Base-by-base conservation (phyloP, 2,888 invertebrate genomes). In the Conops quadrifasciatus region DNA sequence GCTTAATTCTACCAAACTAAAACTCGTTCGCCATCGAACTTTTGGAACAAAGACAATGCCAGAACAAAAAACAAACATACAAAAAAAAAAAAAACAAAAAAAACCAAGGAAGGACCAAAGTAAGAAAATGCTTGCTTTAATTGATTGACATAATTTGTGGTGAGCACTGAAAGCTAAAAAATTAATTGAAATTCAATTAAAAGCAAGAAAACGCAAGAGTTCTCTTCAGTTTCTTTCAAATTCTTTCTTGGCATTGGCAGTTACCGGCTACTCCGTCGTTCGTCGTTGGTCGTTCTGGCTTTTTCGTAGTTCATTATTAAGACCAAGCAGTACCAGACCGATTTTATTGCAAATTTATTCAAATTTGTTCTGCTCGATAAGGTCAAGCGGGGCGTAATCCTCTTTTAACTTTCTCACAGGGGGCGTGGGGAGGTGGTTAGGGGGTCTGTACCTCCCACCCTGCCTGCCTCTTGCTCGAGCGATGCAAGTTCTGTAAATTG, bases 131-230 rank as follows among this genome's bases (percentile, higher is more conserved):
- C 21, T 9, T 60, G 47, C 36, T 51, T 60, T 68, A 68, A 68
- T 68, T 68, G 62, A 68, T 68, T 26, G 60, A 68, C 60, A 49
- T 68, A 49, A 51, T 68, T 68, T 68, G 51, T 60, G 62, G 30
- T 60, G 21, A 28, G 49, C 43, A 45, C 47, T n/a, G 21, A 67
- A 58, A 58, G 21, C 21, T 47, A 16, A 19, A n/a, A 30, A 19
- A 45, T 67, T 59, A 15, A 59, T 67, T 45, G 59, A 49, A 67
- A 47, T 67, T 19, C 63, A 45, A 63, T 47, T 21, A 45, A 43
- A 19, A 19, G 26, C 13, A 1, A 11, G n/a, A 59, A 59, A 28
- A 26, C 0, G 13, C 30, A 59, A 59, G 30, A 59, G 30, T 28
- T 28, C 24, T 36, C 4, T 9, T 36, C n/a, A n/a, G n/a, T n/a